Base-by-base conservation (phyloP, 2,113 vertebrate species). In the Morone chrysops region DNA sequence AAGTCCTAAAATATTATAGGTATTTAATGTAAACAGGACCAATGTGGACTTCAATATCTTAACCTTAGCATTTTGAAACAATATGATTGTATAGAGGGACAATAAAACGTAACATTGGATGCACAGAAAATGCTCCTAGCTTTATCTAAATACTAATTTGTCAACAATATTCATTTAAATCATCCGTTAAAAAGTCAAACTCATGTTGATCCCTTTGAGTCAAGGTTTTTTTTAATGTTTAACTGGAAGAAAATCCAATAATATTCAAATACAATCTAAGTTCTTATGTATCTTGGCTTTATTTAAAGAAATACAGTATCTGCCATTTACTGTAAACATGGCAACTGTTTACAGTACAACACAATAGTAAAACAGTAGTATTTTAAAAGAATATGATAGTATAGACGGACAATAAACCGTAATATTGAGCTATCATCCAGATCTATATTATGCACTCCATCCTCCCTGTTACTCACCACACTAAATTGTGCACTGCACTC, bases 391-490 rank as follows among this genome's bases (percentile, higher is more conserved):
- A 12, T 22, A 4, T 16, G 22, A 60, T 36, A 17, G 57, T 16
- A 57, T 59, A 8, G 25, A 14, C 5, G 57, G 57, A 8, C 6
- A 60, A 36, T 16, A 60, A 60, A 8, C 17, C 8, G 9, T 75
- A 50, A 38, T n/a, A 70, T 5, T 73, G 50, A 66, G 7, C 56
- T 17, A 36, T 40, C 50, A 31, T 48, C 22, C n/a, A 54, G 18
- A 50, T 54, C 45, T 72, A 6, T 47, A n/a, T 69, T 48, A 18
- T 4, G 13, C 14, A 40, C 68, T 51, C 20, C 18, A 8, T 54
- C 53, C 43, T 31, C 51, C 25, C 45, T 65, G 48, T 83, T 78
- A 71, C 31, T 62, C 71, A 74, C 41, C 8, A 11, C 75, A 67
- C 60, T 70, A 60, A 73, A 83, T 10, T 60, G 50, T 70, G n/a